Conservation (phyloP, 2,113 vertebrate species). For the Eidolon helvum region DNA sequence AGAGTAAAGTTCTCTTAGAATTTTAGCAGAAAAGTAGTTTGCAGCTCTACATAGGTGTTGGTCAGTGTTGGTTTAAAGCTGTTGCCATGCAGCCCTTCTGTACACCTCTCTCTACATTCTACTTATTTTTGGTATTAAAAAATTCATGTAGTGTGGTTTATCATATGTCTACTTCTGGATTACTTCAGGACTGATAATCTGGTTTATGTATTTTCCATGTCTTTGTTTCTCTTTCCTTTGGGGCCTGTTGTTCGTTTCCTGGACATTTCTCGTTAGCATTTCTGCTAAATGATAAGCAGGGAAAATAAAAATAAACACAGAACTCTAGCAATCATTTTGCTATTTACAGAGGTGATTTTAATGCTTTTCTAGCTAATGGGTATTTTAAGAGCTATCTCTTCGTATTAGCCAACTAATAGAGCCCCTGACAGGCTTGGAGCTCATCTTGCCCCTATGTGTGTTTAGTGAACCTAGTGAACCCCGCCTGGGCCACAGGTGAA, state of each 20-base stretch:
- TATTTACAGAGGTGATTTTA: conserved; percentile 15
- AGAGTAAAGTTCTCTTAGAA: conserved; percentile 8
- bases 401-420: neutral
- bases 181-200: conserved; percentile 5
- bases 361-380: neutral
- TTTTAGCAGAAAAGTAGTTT: neutral
- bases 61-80: neutral
- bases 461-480: neutral
- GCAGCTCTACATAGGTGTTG: neutral
- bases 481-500: neutral
- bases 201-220: neutral
- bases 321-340: neutral
- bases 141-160: neutral
- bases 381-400: neutral
- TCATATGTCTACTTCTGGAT: neutral
- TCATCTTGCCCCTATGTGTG: neutral
- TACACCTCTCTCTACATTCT: neutral
- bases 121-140: conserved; percentile 7
- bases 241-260: neutral
- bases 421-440: neutral
- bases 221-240: conserved; percentile 45
- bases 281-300: conserved; percentile 28
- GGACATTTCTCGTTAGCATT: neutral
- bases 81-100: neutral
- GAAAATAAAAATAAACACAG: conserved; percentile 35